phyloP scores from a whole-genome alignment of 2,113 vertebrate species.

The Sciurus niger region DNA sequence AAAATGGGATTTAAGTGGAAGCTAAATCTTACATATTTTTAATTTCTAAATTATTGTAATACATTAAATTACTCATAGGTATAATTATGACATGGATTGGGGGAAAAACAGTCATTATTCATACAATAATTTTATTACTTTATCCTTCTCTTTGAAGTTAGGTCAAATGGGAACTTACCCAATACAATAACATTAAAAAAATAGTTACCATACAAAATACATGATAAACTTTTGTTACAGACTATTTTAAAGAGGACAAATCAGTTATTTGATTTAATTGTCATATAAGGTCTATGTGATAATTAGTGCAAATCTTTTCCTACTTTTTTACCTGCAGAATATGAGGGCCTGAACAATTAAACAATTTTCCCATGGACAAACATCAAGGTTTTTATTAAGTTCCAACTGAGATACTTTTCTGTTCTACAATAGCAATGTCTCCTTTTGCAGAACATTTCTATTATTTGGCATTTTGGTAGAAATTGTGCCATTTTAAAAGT shows the following conservation, averaged over 20 bases:
- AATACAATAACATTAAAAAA: not conserved
- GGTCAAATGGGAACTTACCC: not conserved
- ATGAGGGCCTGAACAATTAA: not conserved
- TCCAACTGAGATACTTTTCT: not conserved
- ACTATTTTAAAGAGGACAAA: not conserved
- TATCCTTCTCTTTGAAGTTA: not conserved
- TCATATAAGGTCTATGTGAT: not conserved
- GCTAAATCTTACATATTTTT: constrained; percentile 34
- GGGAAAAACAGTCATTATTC: not conserved
- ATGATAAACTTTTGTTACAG: not conserved
- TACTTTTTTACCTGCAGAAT: not conserved
- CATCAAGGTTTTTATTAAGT: not conserved
- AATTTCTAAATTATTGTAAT: not conserved
- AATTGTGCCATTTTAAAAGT: not conserved
- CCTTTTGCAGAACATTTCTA: not conserved
- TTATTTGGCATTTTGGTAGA: not conserved
- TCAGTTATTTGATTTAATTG: not conserved
- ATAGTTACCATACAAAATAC: not conserved
- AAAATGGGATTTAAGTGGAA: constrained; percentile 41
- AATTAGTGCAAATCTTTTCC: not conserved
- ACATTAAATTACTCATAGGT: not conserved
- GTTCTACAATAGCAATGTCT: not conserved
- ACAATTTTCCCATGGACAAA: not conserved
- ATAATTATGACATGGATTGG: not conserved
- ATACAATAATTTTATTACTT: not conserved